A percentile compares a stretch with the other conserved stretches of the same genome.
Evolutionary conservation across 2,888 invertebrate genomes (phyloP).

Genomic region (Microdon myrmicae): DNA sequence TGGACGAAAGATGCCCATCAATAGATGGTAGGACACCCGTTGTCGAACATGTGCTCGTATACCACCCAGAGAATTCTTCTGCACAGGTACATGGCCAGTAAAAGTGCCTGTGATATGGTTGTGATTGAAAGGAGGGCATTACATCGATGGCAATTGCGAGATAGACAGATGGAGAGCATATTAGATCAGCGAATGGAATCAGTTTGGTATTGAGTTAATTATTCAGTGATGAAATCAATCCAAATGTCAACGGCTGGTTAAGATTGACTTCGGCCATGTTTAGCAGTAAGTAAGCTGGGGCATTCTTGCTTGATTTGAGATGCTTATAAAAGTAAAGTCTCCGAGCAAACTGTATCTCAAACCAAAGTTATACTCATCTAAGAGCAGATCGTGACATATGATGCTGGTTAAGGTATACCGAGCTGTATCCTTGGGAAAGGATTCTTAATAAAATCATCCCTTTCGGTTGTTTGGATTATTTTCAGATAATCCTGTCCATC

Average conservation of each 20-base stretch:
- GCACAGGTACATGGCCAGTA: conserved; percentile 22
- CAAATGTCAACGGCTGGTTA: conserved; percentile 26
- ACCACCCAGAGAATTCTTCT: conserved; percentile 49
- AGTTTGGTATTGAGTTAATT: conserved; percentile 40
- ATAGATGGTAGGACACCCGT: conserved; percentile 34
- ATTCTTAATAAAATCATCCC: conserved; percentile 30
- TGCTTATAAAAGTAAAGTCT: conserved; percentile 65
- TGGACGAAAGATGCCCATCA: conserved; percentile 30
- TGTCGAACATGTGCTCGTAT: conserved; percentile 18
- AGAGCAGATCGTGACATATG: conserved; percentile 60
- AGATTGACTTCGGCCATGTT: conserved; percentile 30
- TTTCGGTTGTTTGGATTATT: conserved; percentile 14
- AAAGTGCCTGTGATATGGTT: not conserved
- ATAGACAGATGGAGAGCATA: conserved; percentile 16
- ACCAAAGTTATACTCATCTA: conserved; percentile 63
- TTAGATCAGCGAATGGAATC: no score
- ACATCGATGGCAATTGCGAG: conserved; percentile 4
- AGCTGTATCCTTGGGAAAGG: conserved; percentile 15
- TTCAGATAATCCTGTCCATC: conserved; percentile 59
- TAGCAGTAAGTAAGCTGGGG: conserved; percentile 19
- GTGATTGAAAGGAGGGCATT: conserved; percentile 37
- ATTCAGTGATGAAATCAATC: conserved; percentile 52
- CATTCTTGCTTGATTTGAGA: conserved; percentile 35
- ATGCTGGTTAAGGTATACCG: conserved; percentile 64
- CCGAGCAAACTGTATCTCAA: conserved; percentile 63